Percentiles rank a stretch among this genome's conserved stretches.
Conservation (phyloP, 2,797 vertebrate genomes). For the Pseudopleuronectes americanus region DNA sequence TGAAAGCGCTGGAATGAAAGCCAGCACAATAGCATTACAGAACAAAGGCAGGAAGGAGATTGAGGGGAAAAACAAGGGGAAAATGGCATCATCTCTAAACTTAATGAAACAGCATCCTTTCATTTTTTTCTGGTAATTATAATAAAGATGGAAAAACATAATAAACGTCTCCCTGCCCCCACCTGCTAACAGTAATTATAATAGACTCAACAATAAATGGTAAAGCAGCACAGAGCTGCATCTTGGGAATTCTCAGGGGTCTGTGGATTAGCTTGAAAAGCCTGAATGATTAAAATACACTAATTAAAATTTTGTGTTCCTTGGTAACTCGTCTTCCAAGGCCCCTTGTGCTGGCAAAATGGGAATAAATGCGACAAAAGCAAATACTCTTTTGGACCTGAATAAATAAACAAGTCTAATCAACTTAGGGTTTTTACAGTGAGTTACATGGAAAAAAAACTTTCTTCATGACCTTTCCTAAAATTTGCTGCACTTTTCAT, state of each 20-base stretch:
- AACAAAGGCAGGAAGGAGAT: constrained; percentile 85
- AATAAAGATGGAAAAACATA: constrained; percentile 99
- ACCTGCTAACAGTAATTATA: constrained; percentile 99
- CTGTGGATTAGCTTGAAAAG: constrained; percentile 99
- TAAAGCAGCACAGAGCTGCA: constrained; percentile 99
- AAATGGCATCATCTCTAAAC: constrained; percentile 92
- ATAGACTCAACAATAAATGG: constrained; percentile 99
- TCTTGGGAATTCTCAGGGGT: constrained; percentile 99
- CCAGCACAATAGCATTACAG: constrained; percentile 81
- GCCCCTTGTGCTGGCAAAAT: constrained; percentile 99
- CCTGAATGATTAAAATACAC: constrained; percentile 99
- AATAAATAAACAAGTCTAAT: constrained; percentile 95
- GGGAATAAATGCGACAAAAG: constrained; percentile 99
- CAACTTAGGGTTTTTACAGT: constrained; percentile 81
- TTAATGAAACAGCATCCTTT: constrained; percentile 99
- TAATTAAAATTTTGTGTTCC: constrained; percentile 99
- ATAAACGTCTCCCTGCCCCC: constrained; percentile 99
- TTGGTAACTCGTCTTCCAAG: constrained; percentile 99
- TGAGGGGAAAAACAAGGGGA: constrained; percentile 81
- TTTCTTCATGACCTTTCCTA: constrained; percentile 75
- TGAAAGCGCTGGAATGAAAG: constrained; percentile 84
- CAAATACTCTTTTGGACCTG: constrained; percentile 99
- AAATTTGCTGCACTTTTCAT: constrained; percentile 50
- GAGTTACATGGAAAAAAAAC: constrained; percentile 75
- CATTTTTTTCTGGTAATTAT: constrained; percentile 99